Base-by-base conservation (phyloP, 1,140 invertebrate genomes). In the Diorhabda carinulata region DNA sequence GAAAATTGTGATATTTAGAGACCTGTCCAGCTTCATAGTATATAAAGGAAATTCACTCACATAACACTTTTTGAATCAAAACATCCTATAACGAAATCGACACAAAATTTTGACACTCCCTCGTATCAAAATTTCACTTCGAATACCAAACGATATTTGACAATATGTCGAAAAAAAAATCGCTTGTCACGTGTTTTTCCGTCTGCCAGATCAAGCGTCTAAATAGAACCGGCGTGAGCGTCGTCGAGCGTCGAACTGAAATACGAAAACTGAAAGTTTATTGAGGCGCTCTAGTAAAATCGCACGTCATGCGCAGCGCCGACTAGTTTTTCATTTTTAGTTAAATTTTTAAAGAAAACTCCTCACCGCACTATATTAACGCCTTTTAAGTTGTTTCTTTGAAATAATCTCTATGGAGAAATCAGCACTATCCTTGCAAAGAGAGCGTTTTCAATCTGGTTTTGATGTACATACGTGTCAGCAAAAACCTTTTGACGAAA, bases 231-330 rank as follows among this genome's bases (percentile, higher is more conserved):
- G 8, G 8, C 61, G n/a, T 5, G 41, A 8, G 9, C 43, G 61
- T 62, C n/a, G 61, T 3, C 61, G 9, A 10, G 61, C 61, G 61
- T 43, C 61, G 8, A 43, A 62, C 61, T 62, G 43, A 62, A 5
- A 43, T 52, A 52, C 6, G 6, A 62, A 62, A 62, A 62, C 61
- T 44, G 8, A 62, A 62, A 62, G 8, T 62, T 62, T 62, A 43
- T 62, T 62, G 61, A 62, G 61, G 61, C 61, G 61, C 61, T 62
- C 61, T 43, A 62, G 61, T 43, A 9, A 62, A 43, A 43, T 62
- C 61, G 43, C 61, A 62, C n/a, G 61, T 62, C 61, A 62, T 62
- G 61, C 61, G 61, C 61, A 41, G 25, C 7, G 3, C 5, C 3
- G 58, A 25, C 42, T 60, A 25, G 25, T 25, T 25, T 25, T 25